Base-by-base conservation (phyloP, 1,140 invertebrate species). In the Panagrolaimus sp. region DNA sequence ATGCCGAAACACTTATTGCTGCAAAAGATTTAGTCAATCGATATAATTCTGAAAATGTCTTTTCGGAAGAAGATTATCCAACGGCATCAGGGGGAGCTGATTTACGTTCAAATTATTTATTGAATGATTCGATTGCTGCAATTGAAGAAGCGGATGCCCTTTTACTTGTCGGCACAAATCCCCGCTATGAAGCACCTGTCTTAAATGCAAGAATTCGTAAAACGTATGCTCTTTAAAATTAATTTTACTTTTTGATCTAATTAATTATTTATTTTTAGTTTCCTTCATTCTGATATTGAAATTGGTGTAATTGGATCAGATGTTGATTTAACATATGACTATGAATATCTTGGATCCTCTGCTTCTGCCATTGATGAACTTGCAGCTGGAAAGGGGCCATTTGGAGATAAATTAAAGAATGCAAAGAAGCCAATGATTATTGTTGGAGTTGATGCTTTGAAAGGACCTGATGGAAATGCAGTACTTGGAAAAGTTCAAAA, bases 181-280 rank as follows among this genome's bases (percentile, higher is more conserved):
- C 94, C 0, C 88, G 96, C 68, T 95, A 91, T 83, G 96, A 99
- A 86, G 95, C 96, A n/a, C 94, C 96, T 8, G 84, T 98, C 8
- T 86, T 98, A 15, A 99, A 99, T 86, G 90, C 95, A 0, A 88
- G 96, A 75, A 89, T 98, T 70, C 89, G 96, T 43, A 98, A 98
- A 86, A 69, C 73, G 75, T 76, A 62, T 24, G 43, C 14, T 17
- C 70, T n/a, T 71, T 8, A n/a, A 5, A 7, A 46, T 15, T 32
- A 63, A 43, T 21, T 10, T 10, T 63, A 10, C 9, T 10, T 63
- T 21, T 17, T 63, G 12, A 32, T 67, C 14, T 65, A 52, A 65
- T 3, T 17, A n/a, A 67, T 58, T 24, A 62, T 63, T 15, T 43
- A 70, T 47, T 81, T 82, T 17, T 71, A 86, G 85, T 32, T 87